Percentiles rank a stretch among this genome's conserved stretches.
phyloP scores from a whole-genome alignment of 1,140 invertebrate species.

The Portunus trituberculatus region DNA sequence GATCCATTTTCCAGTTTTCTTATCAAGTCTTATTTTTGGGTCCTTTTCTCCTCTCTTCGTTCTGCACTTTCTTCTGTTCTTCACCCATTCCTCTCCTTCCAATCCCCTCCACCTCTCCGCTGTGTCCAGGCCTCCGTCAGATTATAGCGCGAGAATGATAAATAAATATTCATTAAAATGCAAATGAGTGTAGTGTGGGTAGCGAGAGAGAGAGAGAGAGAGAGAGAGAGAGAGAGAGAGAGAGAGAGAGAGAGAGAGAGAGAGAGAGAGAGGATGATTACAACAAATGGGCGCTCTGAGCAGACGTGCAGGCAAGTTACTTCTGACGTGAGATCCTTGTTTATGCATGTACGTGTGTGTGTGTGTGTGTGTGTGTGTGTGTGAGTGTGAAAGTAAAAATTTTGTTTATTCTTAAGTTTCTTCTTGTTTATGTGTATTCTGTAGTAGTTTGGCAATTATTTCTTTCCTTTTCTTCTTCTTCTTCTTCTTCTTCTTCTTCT shows the following conservation, averaged over 20 bases:
- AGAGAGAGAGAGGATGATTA: background rate
- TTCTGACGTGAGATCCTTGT: background rate
- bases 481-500: no score
- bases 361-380: constrained; percentile 20
- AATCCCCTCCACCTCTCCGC: background rate
- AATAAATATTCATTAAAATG: constrained; percentile 25
- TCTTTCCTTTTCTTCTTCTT: no score
- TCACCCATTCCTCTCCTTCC: background rate
- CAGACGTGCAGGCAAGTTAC: background rate
- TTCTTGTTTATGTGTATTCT: no score
- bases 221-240: background rate
- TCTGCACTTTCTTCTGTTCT: background rate
- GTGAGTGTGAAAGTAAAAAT: background rate
- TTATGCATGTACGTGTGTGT: background rate
- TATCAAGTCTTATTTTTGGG: background rate
- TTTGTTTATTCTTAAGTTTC: no score
- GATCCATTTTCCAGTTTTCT: no score
- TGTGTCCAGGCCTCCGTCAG: background rate
- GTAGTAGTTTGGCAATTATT: no score
- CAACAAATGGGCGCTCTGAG: background rate
- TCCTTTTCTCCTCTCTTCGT: background rate
- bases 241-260: constrained; percentile 17
- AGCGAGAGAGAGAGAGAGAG: constrained; percentile 18
- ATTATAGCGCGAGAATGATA: background rate
- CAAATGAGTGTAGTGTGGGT: background rate